phyloP scores from a whole-genome alignment of 2,888 invertebrate species.

The Pimpla rufipes region DNA sequence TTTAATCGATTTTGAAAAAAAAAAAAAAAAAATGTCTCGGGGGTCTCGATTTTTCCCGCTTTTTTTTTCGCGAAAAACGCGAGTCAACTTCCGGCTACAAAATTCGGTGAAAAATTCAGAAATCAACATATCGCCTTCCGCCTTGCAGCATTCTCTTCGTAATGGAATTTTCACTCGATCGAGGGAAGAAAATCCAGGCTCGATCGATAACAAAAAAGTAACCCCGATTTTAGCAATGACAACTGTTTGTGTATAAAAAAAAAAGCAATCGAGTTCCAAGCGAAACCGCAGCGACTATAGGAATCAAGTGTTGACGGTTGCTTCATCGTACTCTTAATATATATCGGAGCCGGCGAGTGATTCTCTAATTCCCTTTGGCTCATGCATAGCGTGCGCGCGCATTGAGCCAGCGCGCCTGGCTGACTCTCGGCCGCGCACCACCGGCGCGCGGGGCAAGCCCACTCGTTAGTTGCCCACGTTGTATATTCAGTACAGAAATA shows the following conservation, averaged over 20 bases:
- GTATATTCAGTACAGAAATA: conserved; percentile 66
- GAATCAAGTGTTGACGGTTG: conserved; percentile 21
- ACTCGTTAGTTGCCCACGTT: conserved; percentile 60
- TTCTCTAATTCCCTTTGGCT: conserved; percentile 33
- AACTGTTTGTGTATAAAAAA: neutral
- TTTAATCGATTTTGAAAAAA: no score
- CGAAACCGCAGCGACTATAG: neutral
- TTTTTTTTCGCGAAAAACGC: no score
- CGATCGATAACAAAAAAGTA: no score
- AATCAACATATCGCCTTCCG: no score
- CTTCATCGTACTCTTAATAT: neutral
- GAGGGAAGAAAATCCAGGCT: no score
- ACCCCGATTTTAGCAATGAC: no score
- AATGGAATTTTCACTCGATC: no score
- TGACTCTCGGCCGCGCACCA: conserved; percentile 48
- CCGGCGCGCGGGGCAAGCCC: conserved; percentile 47
- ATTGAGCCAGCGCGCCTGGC: conserved; percentile 19
- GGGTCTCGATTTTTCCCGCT: no score
- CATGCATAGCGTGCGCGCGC: conserved; percentile 20
- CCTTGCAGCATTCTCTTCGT: no score
- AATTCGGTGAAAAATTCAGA: no score
- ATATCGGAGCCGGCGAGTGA: neutral
- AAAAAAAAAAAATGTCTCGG: no score
- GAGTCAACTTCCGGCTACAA: no score
- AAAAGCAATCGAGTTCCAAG: neutral